Evolutionary conservation across 2,113 vertebrate genomes (phyloP), one percentile per base, ranked within the genome.

Genomic region (Alexandromys fortis): DNA sequence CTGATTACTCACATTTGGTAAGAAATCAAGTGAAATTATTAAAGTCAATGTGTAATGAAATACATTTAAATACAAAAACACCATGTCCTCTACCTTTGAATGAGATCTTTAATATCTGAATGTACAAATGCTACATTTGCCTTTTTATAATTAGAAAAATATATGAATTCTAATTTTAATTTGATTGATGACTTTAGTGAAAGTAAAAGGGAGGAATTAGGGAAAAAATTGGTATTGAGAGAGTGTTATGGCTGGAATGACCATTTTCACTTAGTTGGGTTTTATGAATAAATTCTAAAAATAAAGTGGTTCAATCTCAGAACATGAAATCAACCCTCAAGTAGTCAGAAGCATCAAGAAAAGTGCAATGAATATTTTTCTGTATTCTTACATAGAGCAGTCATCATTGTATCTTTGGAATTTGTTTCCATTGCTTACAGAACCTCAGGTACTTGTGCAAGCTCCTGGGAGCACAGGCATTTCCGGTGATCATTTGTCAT

Each of bases 21-120:
- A 97, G 96, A 94, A 97, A 97, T 94, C 91, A 95, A 96, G 93
- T 75, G 21, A 96, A 82, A 96, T 83, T 91, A 98, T 86, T 98
- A 98, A 93, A 91, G 45, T 68, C 96, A 35, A 7, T 96, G 21
- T 81, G 42, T 96, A 97, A 97, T 86, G 47, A 79, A 76, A 96
- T 95, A 92, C 94, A 93, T 72, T 92, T 82, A 91, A 45, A 73
- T 91, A 58, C 13, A 68, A 70, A 97, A 95, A 90, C 45, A 55
- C 13, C 92, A 28, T 94, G 75, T 83, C 63, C 58, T 97, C 28
- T 95, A 78, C 24, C 35, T 61, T 92, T 38, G 45, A 42, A 94
- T 97, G n/a, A 61, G 0, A 77, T 95, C 68, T 96, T 38, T 45
- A 28, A 52, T 93, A 2, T 92, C 9, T 94, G 30, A 21, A 70